phyloP scores from a whole-genome alignment of 2,797 vertebrate species.

The Squalus acanthias region DNA sequence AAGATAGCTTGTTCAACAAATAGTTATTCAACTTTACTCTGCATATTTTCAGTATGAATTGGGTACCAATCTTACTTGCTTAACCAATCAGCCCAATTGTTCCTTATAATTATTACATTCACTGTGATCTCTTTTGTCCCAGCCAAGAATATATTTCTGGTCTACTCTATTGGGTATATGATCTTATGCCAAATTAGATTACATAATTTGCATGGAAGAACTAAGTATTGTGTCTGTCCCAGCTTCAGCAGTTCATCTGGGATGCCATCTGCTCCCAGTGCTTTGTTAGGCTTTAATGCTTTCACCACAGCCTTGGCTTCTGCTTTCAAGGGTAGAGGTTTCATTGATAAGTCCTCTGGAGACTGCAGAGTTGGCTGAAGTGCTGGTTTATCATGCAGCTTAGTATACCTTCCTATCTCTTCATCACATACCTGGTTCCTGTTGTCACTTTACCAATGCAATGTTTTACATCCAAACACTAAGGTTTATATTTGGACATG shows the following conservation, averaged over 20 bases:
- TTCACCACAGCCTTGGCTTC: not conserved
- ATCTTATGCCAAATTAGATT: conserved; percentile 25
- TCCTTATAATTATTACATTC: conserved; percentile 5
- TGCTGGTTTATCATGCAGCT: not conserved
- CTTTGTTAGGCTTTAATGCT: conserved; percentile 1
- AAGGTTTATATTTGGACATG: not conserved
- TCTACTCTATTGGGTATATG: not conserved
- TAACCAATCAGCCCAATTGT: not conserved
- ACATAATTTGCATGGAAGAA: conserved; percentile 18
- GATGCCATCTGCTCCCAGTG: conserved; percentile 32
- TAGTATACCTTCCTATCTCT: not conserved
- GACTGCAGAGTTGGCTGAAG: not conserved
- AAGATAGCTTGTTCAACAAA: not conserved
- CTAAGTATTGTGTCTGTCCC: not conserved
- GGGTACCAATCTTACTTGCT: too few relatives aligned
- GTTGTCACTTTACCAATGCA: conserved; percentile 10
- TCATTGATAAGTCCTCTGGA: conserved; percentile 23
- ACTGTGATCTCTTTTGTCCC: not conserved
- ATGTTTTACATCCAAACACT: not conserved
- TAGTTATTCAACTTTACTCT: not conserved
- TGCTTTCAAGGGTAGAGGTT: conserved; percentile 19
- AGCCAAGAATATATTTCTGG: not conserved
- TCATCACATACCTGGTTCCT: not conserved
- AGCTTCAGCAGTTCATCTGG: conserved; percentile 23
- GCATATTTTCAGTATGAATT: not conserved